phyloP scores from a whole-genome alignment of 2,888 invertebrate genomes.

The Conus canariensis region DNA sequence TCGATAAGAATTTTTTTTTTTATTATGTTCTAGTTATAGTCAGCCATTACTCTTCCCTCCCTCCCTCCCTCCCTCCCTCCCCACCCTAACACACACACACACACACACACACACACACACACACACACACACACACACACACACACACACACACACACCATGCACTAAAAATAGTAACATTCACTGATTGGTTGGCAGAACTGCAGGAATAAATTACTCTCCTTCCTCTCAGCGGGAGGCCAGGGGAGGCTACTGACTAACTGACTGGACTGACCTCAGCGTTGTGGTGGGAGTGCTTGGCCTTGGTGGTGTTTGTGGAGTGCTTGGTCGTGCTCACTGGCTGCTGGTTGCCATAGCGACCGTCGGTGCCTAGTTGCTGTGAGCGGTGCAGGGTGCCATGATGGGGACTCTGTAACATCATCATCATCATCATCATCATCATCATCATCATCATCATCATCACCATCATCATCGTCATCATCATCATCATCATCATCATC shows the following conservation, averaged over 20 bases:
- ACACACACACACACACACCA: conserved; percentile 12
- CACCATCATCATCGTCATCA: not conserved
- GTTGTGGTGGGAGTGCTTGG: conserved; percentile 52
- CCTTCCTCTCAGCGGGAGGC: not conserved
- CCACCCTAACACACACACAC: not conserved
- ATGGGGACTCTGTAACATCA: conserved; percentile 54
- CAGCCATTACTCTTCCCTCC: not conserved
- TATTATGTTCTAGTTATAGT: no score
- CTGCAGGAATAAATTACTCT: no score
- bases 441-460: not conserved
- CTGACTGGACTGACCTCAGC: conserved; percentile 47
- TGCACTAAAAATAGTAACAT: not conserved
- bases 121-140: conserved; percentile 27
- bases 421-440: not conserved
- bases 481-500: not conserved
- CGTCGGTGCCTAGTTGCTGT: conserved; percentile 49
- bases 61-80: no score
- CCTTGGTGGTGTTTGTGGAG: conserved; percentile 45
- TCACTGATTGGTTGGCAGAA: no score
- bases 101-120: conserved; percentile 31
- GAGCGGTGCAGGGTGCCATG: conserved; percentile 54
- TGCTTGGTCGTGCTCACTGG: conserved; percentile 43
- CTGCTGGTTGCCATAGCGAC: conserved; percentile 47
- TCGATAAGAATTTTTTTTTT: no score
- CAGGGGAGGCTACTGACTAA: not conserved